Conservation (phyloP, 2,888 invertebrate species). For the Epistrophella euchroma region DNA sequence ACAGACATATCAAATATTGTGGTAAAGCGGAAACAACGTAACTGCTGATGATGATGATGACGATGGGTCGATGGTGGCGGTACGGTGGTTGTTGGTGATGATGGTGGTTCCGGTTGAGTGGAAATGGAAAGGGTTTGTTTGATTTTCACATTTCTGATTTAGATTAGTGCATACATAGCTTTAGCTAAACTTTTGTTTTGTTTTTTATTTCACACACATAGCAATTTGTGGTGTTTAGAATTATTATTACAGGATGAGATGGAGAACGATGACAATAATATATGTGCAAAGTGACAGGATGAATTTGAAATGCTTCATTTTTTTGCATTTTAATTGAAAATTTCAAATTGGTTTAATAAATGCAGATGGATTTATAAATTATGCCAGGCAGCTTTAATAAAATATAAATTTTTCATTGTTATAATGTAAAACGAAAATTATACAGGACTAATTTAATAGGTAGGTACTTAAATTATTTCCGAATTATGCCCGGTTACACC, state of each 20-base stretch:
- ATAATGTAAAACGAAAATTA: background rate
- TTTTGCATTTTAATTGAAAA: slow-evolving; percentile 19
- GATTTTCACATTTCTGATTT: slow-evolving; percentile 56
- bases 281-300: slow-evolving; percentile 28
- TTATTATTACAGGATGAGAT: slow-evolving; percentile 16
- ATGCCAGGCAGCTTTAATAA: background rate
- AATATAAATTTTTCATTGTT: background rate
- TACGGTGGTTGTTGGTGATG: background rate
- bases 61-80: background rate
- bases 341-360: slow-evolving; percentile 20
- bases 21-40: slow-evolving; percentile 67
- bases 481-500: background rate
- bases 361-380: slow-evolving; percentile 17
- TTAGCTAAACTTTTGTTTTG: slow-evolving; percentile 14
- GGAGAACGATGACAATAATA: slow-evolving; percentile 34
- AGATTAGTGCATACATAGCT: slow-evolving; percentile 35
- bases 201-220: slow-evolving; percentile 37
- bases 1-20: slow-evolving; percentile 74
- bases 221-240: slow-evolving; percentile 40
- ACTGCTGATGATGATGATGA: slow-evolving; percentile 20
- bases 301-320: slow-evolving; percentile 8
- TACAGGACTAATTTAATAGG: background rate
- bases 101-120: slow-evolving; percentile 12
- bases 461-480: background rate
- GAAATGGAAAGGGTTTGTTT: slow-evolving; percentile 37